phyloP scores from a whole-genome alignment of 2,888 invertebrate genomes.

The Phymatocera aterrima region DNA sequence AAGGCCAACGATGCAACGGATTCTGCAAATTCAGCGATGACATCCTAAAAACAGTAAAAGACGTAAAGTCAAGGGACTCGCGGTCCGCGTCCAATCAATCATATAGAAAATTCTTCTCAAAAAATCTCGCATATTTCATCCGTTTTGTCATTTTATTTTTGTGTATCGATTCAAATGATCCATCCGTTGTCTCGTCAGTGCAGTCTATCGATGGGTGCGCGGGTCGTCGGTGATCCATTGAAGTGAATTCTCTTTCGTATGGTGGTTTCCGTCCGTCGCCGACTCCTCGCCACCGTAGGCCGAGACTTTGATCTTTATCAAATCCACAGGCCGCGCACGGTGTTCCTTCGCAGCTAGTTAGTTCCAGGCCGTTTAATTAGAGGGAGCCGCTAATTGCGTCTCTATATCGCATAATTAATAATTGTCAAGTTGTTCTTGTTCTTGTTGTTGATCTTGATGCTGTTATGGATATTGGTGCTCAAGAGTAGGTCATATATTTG shows the following conservation, averaged over 20 bases:
- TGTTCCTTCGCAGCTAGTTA: slow-evolving; percentile 36
- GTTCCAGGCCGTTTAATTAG: slow-evolving; percentile 29
- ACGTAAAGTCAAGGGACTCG: too few relatives aligned
- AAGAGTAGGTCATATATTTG: not conserved
- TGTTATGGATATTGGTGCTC: too few relatives aligned
- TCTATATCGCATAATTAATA: slow-evolving; percentile 34
- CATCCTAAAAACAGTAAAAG: too few relatives aligned
- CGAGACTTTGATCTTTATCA: slow-evolving; percentile 38
- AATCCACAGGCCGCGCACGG: not conserved
- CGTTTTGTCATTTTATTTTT: not conserved
- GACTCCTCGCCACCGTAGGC: not conserved
- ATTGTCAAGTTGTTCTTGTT: slow-evolving; percentile 17
- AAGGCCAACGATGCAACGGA: too few relatives aligned
- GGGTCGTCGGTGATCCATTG: slow-evolving; percentile 6
- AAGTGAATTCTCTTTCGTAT: not conserved
- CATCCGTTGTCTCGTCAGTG: not conserved
- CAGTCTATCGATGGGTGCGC: too few relatives aligned
- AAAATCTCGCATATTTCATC: too few relatives aligned
- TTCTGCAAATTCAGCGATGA: too few relatives aligned
- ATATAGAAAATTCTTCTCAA: too few relatives aligned
- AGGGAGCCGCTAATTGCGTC: slow-evolving; percentile 30
- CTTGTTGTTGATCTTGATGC: not conserved
- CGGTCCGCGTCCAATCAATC: too few relatives aligned
- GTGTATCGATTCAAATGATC: not conserved
- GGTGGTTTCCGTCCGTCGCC: too few relatives aligned